Evolutionary conservation across 2,888 invertebrate species (phyloP).

Genomic region (Adineta ricciae): DNA sequence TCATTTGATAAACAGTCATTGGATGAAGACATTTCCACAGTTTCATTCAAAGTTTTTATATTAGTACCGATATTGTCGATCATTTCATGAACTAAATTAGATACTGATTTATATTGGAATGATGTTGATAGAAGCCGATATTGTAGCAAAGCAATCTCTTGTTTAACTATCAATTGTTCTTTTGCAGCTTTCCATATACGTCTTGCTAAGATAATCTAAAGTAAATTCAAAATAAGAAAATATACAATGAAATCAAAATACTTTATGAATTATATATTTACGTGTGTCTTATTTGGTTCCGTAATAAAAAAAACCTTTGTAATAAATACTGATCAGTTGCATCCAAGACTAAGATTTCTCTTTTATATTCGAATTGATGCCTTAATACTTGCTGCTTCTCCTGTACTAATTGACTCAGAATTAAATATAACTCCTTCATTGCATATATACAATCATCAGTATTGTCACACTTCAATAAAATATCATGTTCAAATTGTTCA

Average conservation of each 20-base stretch:
- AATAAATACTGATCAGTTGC: background rate
- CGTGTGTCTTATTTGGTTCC: background rate
- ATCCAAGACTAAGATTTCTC: background rate
- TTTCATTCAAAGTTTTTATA: background rate
- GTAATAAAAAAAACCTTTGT: background rate
- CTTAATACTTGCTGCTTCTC: background rate
- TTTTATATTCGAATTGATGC: background rate
- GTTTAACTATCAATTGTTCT: background rate
- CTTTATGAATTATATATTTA: background rate
- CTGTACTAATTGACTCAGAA: background rate
- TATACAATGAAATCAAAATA: background rate
- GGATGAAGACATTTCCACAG: background rate
- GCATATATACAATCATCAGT: background rate
- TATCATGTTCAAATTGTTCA: background rate
- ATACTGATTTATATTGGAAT: background rate
- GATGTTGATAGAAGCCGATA: background rate
- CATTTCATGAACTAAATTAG: background rate
- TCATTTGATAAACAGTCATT: too few relatives aligned
- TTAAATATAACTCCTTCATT: background rate
- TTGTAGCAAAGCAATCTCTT: background rate
- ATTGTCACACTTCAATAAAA: background rate
- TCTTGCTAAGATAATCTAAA: background rate
- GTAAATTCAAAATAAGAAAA: background rate
- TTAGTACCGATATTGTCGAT: background rate
- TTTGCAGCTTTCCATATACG: background rate